phyloP scores from a whole-genome alignment of 35 echinoderm and acorn worm species.

The Chiridota heheva region DNA sequence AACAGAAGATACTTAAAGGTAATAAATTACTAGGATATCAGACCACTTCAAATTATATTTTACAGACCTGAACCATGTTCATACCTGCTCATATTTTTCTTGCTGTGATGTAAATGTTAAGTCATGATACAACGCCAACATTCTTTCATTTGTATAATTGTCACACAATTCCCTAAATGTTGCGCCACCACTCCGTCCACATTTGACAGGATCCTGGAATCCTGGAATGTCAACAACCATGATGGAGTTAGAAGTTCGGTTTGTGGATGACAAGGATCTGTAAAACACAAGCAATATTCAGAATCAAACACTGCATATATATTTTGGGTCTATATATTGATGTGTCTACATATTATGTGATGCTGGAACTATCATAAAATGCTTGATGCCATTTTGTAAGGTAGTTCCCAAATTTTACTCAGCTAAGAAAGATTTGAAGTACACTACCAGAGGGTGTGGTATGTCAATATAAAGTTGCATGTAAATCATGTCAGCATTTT shows the following conservation, averaged over 20 bases:
- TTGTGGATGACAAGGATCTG: slow-evolving; percentile 69
- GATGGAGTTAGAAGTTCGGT: slow-evolving; percentile 83
- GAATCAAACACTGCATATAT: no score
- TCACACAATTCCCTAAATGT: slow-evolving; percentile 82
- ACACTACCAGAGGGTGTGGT: no score
- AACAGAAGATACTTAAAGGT: background rate
- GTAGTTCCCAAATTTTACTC: no score
- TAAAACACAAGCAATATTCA: slow-evolving; percentile 2
- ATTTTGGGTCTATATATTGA: no score
- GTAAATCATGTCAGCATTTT: no score
- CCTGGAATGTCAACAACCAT: slow-evolving; percentile 79
- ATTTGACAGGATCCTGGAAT: slow-evolving; percentile 77
- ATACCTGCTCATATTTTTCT: slow-evolving; percentile 84
- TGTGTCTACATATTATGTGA: no score
- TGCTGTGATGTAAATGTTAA: slow-evolving; percentile 73
- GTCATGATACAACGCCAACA: slow-evolving; percentile 78
- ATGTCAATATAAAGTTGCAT: no score
- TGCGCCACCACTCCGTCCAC: slow-evolving; percentile 66
- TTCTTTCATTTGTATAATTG: slow-evolving; percentile 91
- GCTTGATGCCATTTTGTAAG: no score
- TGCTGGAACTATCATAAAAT: no score
- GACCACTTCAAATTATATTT: slow-evolving; percentile 17
- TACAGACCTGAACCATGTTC: background rate
- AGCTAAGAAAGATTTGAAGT: no score
- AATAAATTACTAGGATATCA: background rate